Evolutionary conservation across 2,797 vertebrate genomes (phyloP), one percentile per base, ranked within the genome.

Genomic region (Helostoma temminkii): DNA sequence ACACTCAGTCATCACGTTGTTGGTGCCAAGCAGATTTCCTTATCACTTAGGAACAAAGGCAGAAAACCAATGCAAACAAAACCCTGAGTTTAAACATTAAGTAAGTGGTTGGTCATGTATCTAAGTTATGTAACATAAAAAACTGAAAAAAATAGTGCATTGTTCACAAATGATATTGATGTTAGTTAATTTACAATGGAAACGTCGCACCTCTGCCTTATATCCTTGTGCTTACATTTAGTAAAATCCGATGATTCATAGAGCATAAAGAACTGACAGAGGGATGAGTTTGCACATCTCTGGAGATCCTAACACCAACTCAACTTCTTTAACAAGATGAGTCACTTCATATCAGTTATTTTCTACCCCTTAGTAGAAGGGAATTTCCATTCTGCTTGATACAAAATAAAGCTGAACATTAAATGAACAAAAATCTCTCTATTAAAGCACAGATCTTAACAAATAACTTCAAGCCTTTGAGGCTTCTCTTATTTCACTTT

Each of bases 271-370:
- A 54, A 10, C 56, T 25, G 42, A 49, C 19, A 45, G 49, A 73
- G 10, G 19, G 56, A 43, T 25, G 34, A 60, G 49, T 47, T 22
- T 16, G 12, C 34, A 56, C n/a, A 32, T 56, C 71, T 66, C 36
- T 41, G 10, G 41, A 61, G 69, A 66, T 34, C 10, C 66, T 28
- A 10, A 67, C 0, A 4, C 59, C 30, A 25, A 30, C 1, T 25
- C 39, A 52, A 19, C 41, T 42, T 65, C 32, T 71, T 28, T 66
- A 46, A 47, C 25, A 18, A 55, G 34, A 66, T 57, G 70, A 83
- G 61, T 71, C 80, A 76, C 60, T 76, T 58, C 28, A 48, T 37
- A 54, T 28, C 39, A 55, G 16, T 57, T 53, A 54, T 41, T 2
- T 32, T 49, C 28, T 12, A 41, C 68, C 21, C 10, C 57, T 26